Base-by-base conservation (phyloP, 2,797 vertebrate species). In the Tenualosa thibaudeaui region DNA sequence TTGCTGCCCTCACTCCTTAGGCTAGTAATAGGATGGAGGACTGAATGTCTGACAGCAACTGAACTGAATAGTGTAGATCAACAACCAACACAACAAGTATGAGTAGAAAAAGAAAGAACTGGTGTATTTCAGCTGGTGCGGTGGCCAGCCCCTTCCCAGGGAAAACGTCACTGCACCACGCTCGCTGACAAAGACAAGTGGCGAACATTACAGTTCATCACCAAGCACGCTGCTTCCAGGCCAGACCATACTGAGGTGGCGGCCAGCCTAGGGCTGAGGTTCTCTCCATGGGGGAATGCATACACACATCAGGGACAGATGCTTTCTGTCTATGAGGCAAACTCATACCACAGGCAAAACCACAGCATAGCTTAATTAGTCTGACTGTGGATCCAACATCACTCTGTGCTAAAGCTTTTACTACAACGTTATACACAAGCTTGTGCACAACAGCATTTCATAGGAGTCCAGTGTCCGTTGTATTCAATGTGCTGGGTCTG, bases 161-260 rank as follows among this genome's bases (percentile, higher is more conserved):
- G 15, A 43, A 78, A 46, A 78, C 6, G 6, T 2, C 71, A 46
- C 71, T 1, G 71, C 7, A 19, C 17, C 37, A n/a, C 22, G 5
- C 40, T 22, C 43, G 15, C 43, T 46, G 71, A 78, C 71, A 78
- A 43, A 78, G 71, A 78, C 37, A 40, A 78, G 71, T 78, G 40
- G 71, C 40, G 17, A 43, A 40, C 40, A 78, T 78, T 78, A 78
- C 19, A 7, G 40, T 43, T 78, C 71, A 78, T 78, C 71, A 46
- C 7, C 37, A 78, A 46, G 37, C 71, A 78, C 17, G 15, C 71
- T 17, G 37, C 40, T 78, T 78, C 68, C 71, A 78, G 71, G 58
- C 8, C 71, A 78, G 71, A n/a, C 8, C 58, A 46, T 40, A 5
- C 68, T 15, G 31, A 12, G 65, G 65, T 13, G 31, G 31, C 31